Evolutionary conservation across 1,140 invertebrate genomes (phyloP), one percentile per base, ranked within the genome.

Genomic region (Fopius arisanus): DNA sequence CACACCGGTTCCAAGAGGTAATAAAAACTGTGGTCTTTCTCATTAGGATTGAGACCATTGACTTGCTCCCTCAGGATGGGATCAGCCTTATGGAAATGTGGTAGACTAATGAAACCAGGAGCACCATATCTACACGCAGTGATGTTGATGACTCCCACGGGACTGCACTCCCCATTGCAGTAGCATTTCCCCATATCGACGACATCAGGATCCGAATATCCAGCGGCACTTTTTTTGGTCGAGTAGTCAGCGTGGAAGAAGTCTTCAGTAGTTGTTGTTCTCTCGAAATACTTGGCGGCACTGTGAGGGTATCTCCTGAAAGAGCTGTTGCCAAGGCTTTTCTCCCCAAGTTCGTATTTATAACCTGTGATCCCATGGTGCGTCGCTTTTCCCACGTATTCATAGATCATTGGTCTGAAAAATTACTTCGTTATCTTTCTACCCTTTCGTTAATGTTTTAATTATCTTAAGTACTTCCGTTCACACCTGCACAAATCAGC

Each of bases 51-150:
- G 75, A 94, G 76, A 4, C 93, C 93, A 14, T 80, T 80, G 1
- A 94, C 84, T 6, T 81, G 79, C 2, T 90, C 74, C 7, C 84
- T 74, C 9, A 92, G 88, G 33, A 84, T 82, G 0, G 90, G 87
- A 80, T 93, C 92, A 10, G 87, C 92, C 65, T 89, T 88, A 75
- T 90, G 88, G 79, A 94, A 94, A 85, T 95, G 93, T n/a, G 94
- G 94, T 73, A 92, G 89, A 51, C 93, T 94, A 14, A 92, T 84
- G 67, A 91, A 92, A 0, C 89, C 90, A 0, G 93, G 93, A 3
- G 91, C 89, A 21, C 91, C 92, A 70, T 84, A 88, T 16, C 90
- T 86, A 74, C 89, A 90, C 0, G 82, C 71, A 0, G 85, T 86
- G 1, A 89, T 77, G 74, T 91, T 91, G 3, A 86, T 84, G 3